These are phyloP conservation scores for Pachyramphus minor DNA, from an alignment of 2,113 vertebrate species.

Conservation along the genomic window DNA sequence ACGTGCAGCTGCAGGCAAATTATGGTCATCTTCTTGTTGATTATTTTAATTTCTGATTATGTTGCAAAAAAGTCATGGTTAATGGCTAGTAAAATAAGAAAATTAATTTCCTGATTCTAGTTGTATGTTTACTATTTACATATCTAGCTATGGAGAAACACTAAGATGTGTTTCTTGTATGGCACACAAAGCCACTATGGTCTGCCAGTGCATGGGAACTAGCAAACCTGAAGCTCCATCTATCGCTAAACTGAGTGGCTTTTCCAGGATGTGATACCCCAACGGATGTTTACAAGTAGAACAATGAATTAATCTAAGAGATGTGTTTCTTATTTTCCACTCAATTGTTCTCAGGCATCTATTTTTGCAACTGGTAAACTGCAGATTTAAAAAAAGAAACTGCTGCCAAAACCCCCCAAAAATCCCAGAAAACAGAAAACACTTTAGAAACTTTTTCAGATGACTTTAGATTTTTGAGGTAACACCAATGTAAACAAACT, in stretches of 20 bases:
- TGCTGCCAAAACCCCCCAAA: not conserved
- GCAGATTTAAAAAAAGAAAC: constrained; percentile 21
- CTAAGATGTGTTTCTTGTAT: not conserved
- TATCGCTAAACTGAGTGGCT: constrained; percentile 33
- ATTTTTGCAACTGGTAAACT: constrained; percentile 58
- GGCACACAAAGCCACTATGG: not conserved
- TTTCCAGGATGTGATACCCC: constrained; percentile 61
- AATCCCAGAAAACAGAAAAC: not conserved
- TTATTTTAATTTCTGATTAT: not conserved
- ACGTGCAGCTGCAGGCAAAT: not conserved
- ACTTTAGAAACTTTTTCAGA: constrained; percentile 10
- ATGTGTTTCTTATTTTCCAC: constrained; percentile 46
- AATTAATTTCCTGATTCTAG: not conserved
- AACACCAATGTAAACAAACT: not conserved
- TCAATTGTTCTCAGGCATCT: constrained; percentile 58
- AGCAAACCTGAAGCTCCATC: not conserved
- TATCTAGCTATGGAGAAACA: not conserved
- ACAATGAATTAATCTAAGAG: constrained; percentile 57
- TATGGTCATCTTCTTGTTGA: not conserved
- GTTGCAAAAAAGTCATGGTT: not conserved
- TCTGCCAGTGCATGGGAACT: constrained; percentile 29
- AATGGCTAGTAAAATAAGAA: not conserved
- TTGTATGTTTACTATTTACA: not conserved
- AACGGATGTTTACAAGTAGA: constrained; percentile 62
- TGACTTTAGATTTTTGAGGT: not conserved